Evolutionary conservation across 2,797 vertebrate species (phyloP).

Genomic region (Falco novaeseelandiae): DNA sequence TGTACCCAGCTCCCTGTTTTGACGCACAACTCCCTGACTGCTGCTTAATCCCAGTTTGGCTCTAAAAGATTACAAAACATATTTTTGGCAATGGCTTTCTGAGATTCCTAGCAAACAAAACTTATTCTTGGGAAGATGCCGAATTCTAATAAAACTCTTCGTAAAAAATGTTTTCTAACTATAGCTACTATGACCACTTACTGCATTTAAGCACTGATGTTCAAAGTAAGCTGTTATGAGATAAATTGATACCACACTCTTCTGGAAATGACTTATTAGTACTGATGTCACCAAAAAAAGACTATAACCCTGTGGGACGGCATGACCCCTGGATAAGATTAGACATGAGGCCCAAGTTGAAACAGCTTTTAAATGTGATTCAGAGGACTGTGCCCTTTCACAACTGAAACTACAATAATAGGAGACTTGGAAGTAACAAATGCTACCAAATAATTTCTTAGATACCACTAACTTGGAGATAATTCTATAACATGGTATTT

Average conservation of each 20-base stretch:
- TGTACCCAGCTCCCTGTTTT: constrained; percentile 51
- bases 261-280: background rate
- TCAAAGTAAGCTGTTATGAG: background rate
- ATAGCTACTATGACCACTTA: background rate
- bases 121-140: background rate
- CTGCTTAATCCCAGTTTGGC: constrained; percentile 7
- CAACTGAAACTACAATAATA: background rate
- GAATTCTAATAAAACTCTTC: background rate
- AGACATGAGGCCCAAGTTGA: background rate
- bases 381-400: background rate
- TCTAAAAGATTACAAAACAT: constrained; percentile 38
- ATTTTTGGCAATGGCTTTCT: constrained; percentile 28
- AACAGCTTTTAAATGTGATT: background rate
- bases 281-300: background rate
- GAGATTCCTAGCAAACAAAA: constrained; percentile 18
- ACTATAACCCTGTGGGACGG: background rate
- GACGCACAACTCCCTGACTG: background rate
- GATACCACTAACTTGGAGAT: background rate
- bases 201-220: background rate
- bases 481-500: background rate
- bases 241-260: background rate
- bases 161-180: background rate
- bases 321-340: background rate
- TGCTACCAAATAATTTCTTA: background rate
- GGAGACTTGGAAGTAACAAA: background rate